Base-by-base conservation (phyloP, 2,888 invertebrate genomes). In the Furcula furcula region DNA sequence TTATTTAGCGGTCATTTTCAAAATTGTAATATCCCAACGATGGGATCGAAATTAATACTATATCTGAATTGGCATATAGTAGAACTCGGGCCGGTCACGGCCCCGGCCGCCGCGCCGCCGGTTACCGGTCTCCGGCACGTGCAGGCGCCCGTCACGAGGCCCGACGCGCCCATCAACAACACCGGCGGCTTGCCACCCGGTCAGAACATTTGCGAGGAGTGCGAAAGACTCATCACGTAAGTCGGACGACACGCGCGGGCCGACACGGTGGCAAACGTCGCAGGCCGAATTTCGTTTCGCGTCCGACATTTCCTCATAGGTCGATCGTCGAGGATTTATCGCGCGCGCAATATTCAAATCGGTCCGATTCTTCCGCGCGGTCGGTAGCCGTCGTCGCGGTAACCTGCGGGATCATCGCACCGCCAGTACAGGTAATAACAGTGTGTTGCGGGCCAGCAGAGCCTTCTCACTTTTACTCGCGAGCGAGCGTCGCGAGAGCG, bases 211-310 rank as follows among this genome's bases (percentile, higher is more conserved):
- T 99, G 99, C 91, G 95, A 95, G 61, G 97, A 97, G 76, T 99
- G 99, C 91, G 98, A 98, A 85, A 94, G 98, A 73, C 94, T 98
- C 74, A 98, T 98, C 90, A 96, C 97, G 98, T 98, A 95, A 97
- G 97, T 95, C 91, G 92, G 73, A 88, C 91, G 66, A 85, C 83
- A 61, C 89, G 90, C 57, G 83, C 91, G 91, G 84, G 91, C 92
- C 68, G 90, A 92, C 82, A 92, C 92, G 78, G 92, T 92, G 73
- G 89, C 89, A 77, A 89, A 91, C 85, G 81, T 51, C 82, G 86
- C 60, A 86, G 46, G 49, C 48, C 34, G 44, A 48, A 53, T 44
- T 48, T 31, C 26, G 28, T 35, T 34, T 44, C 44, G 30, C 31
- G 28, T 28, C 35, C 76, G 39, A 15, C 30, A 23, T 15, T 21